Conservation (phyloP, 2,888 invertebrate genomes). For the Rhorus exstirpatorius region DNA sequence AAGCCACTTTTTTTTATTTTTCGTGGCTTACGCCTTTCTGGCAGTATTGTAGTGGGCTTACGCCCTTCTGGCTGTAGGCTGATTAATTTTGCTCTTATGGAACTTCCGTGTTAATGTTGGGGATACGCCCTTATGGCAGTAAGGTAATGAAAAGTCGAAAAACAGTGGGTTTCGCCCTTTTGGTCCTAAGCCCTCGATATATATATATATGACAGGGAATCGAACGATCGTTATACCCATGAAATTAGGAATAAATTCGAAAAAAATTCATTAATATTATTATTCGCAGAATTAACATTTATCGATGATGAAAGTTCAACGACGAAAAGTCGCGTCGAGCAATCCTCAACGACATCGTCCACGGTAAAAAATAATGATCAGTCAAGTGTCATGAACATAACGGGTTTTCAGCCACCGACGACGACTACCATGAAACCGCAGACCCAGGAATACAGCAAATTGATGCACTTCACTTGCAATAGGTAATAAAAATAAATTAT, state of each 20-base stretch:
- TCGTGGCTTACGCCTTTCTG: too few species aligned
- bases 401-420: slow-evolving; percentile 83
- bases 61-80: too few species aligned
- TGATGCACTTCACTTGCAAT: slow-evolving; percentile 85
- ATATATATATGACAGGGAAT: too few species aligned
- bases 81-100: too few species aligned
- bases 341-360: slow-evolving; percentile 8
- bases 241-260: neutral
- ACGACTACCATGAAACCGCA: slow-evolving; percentile 70
- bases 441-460: slow-evolving; percentile 6
- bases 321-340: neutral
- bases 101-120: too few species aligned
- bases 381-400: slow-evolving; percentile 73
- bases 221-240: neutral
- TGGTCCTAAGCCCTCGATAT: too few species aligned
- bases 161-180: too few species aligned
- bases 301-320: slow-evolving; percentile 15
- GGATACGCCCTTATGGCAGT: too few species aligned
- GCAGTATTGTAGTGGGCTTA: too few species aligned
- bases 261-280: neutral
- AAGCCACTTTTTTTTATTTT: too few species aligned
- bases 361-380: slow-evolving; percentile 36
- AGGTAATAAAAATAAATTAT: slow-evolving; percentile 82
- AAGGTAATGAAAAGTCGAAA: too few species aligned
- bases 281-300: slow-evolving; percentile 33